Base-by-base conservation (phyloP, 2,888 invertebrate genomes). In the Synanthedon myopaeformis region DNA sequence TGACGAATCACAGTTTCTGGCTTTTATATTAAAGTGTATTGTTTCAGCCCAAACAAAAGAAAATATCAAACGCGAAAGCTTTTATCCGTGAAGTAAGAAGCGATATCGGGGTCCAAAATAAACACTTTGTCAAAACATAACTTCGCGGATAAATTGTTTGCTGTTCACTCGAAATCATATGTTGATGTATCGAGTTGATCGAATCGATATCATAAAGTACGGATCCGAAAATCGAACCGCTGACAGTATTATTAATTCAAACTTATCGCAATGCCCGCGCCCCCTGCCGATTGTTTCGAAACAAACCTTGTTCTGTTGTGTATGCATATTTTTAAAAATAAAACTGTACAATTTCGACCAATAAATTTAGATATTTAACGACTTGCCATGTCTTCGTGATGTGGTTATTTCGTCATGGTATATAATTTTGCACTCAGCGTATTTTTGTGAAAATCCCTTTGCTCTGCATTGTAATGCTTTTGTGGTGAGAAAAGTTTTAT, bases 241-340 rank as follows among this genome's bases (percentile, higher is more conserved):
- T 72, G 80, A 82, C 82, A 80, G 81, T 79, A 80, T 45, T 83
- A 84, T 83, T 83, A 85, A 84, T 84, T 82, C 78, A 69, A 76
- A 70, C 69, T 74, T 76, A 45, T 45, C 45, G 13, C 14, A 11
- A 14, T 4, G 45, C 45, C 62, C 59, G 57, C 65, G 66, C 74
- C 79, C 78, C 77, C 79, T 68, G 74, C 70, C 66, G 76, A 57
- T 69, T 59, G 74, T 69, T 72, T 56, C 54, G 71, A 72, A 79
- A 79, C 76, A 70, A 71, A 74, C 73, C 69, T 35, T 66, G 70
- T 13, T 17, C 50, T 50, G 23, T 17, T 14, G 45, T n/a, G 11
- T 11, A 14, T 13, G 49, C 8, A 74, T 75, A 62, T 60, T 64
- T 67, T 54, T 54, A 72, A 74, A 74, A 76, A 79, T 79, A 78